phyloP scores from a whole-genome alignment of 1,140 invertebrate species.

The Zaprionus camerounensis region DNA sequence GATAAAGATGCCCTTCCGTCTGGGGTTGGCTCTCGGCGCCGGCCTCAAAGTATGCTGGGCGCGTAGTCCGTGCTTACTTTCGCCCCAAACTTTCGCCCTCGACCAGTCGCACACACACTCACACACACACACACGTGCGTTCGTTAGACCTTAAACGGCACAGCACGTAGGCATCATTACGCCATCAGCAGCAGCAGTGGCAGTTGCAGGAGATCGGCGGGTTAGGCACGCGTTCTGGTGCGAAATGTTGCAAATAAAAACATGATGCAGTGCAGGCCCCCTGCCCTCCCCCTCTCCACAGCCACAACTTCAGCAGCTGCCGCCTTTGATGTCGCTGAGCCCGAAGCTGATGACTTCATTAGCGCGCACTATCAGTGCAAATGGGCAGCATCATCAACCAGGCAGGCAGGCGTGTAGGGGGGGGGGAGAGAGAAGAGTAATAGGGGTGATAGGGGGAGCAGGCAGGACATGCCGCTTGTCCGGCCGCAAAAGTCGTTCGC shows the following conservation, averaged over 20 bases:
- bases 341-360: slow-evolving; percentile 73
- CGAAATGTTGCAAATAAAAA: slow-evolving; percentile 75
- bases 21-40: slow-evolving; percentile 25
- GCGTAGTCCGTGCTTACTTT: slow-evolving; percentile 69
- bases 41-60: slow-evolving; percentile 66
- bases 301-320: slow-evolving; percentile 19
- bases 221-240: slow-evolving; percentile 13
- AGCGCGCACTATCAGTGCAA: slow-evolving; percentile 78
- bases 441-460: background rate
- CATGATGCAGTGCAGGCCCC: slow-evolving; percentile 23
- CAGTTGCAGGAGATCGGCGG: slow-evolving; percentile 3
- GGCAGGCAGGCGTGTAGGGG: background rate
- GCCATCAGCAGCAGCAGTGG: slow-evolving; percentile 52
- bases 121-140: slow-evolving; percentile 35
- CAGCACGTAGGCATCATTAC: slow-evolving; percentile 79
- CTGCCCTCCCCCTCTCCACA: slow-evolving; percentile 7
- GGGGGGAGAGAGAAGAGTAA: background rate
- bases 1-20: slow-evolving; percentile 79
- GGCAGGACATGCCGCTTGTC: slow-evolving; percentile 42
- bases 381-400: slow-evolving; percentile 61
- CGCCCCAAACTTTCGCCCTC: slow-evolving; percentile 74
- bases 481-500: slow-evolving; percentile 66
- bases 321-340: slow-evolving; percentile 59
- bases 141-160: slow-evolving; percentile 59
- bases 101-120: slow-evolving; percentile 27